Base-by-base conservation (phyloP, 2,888 invertebrate genomes). In the Caenorhabditis sp. region DNA sequence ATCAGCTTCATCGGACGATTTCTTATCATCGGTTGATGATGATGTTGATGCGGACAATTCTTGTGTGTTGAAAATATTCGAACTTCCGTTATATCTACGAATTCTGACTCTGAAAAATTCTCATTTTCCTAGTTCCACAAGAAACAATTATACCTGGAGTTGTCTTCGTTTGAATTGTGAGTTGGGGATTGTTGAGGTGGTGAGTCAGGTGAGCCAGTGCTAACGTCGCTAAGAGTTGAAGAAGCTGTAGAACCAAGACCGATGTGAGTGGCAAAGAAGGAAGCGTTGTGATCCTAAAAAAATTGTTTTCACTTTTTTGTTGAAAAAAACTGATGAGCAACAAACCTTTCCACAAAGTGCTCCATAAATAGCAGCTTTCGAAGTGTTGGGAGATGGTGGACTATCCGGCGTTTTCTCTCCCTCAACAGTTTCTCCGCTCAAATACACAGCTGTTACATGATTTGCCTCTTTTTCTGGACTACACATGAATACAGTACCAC, bases 381-480 rank as follows among this genome's bases (percentile, higher is more conserved):
- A 76, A 0, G 81, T 78, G 55, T 77, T 81, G 8, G 81, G 81
- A 21, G 78, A 78, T 5, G 81, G 81, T 12, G 79, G 79, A 23
- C 53, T 68, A 2, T 66, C 73, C 1, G 26, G 23, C 8, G 71
- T 62, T 6, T 49, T 27, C 1, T 21, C 53, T 21, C 53, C 24
- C 4, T 23, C 53, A 19, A 21, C 21, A 53, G 3, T 21, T 53
- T 53, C 53, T 53, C 23, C 53, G 8, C 53, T 21, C 53, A 53
- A 53, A 53, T 4, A 53, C 4, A 19, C n/a, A 21, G 53, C 21
- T 3, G 24, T 23, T 4, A 53, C 10, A 5, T 26, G 6, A n/a
- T 58, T 58, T 4, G n/a, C 19, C 14, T 60, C 60, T 49, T 49
- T 60, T n/a, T 58, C 57, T 2, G 57, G 57, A 36, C 57, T 58